Evolutionary conservation across 2,888 invertebrate genomes (phyloP).

Genomic region (Heterodera filipjevi): DNA sequence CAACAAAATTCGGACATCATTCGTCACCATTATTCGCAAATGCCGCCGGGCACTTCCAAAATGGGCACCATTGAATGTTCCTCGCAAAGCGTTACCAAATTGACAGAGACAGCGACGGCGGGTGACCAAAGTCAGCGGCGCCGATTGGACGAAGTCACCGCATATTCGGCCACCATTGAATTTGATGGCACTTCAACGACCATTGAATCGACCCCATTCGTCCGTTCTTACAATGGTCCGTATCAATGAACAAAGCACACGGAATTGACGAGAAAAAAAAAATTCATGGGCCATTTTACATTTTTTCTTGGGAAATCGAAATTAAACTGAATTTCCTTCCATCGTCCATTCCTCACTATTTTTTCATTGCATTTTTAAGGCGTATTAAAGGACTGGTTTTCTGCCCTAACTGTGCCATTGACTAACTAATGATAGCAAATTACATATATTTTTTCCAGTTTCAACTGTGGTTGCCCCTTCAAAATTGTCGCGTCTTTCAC

Average conservation of each 20-base stretch:
- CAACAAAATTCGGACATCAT: neutral
- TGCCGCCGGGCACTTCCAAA: neutral
- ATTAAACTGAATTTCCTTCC: too few relatives aligned
- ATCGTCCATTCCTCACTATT: too few relatives aligned
- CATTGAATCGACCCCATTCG: neutral
- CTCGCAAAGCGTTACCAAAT: neutral
- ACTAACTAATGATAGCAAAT: too few relatives aligned
- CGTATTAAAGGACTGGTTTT: too few relatives aligned
- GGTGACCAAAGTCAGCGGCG: neutral
- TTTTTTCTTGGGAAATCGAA: too few relatives aligned
- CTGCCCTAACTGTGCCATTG: too few relatives aligned
- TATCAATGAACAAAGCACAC: neutral
- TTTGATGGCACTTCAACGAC: slow-evolving; percentile 4
- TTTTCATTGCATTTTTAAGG: too few relatives aligned
- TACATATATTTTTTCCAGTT: neutral
- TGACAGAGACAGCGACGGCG: neutral
- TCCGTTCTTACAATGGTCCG: neutral
- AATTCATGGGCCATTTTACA: too few relatives aligned
- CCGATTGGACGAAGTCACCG: neutral
- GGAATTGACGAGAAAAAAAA: too few relatives aligned
- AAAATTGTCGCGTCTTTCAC: slow-evolving; percentile 45
- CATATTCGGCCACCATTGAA: neutral
- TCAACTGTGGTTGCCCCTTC: neutral
- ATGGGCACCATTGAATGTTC: neutral
- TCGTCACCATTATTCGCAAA: neutral